Percentiles rank a stretch among this genome's conserved stretches.
Evolutionary conservation across 1,140 invertebrate species (phyloP).

Genomic region (Hestina assimilis): DNA sequence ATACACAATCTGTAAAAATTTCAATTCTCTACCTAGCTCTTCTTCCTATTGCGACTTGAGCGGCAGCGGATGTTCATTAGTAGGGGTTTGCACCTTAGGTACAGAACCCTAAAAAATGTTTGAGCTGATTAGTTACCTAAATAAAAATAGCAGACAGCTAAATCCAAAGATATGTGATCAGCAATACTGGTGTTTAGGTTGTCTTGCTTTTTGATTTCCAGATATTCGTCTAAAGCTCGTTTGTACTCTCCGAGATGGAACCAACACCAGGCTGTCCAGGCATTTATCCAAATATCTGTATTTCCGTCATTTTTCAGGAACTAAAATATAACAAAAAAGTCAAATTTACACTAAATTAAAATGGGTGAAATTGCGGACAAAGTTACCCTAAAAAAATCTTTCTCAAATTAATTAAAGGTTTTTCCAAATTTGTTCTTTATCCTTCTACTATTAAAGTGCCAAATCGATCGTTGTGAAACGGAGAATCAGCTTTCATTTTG

Average conservation of each 20-base stretch:
- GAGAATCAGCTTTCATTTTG: too few species aligned
- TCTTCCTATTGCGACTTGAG: too few species aligned
- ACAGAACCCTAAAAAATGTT: too few species aligned
- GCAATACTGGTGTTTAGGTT: slow-evolving; percentile 63
- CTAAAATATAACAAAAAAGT: slow-evolving; percentile 30
- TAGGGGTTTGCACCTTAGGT: too few species aligned
- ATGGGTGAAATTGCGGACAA: too few species aligned
- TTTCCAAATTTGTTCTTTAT: background rate
- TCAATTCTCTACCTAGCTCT: too few species aligned
- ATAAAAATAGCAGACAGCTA: slow-evolving; percentile 97
- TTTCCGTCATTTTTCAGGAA: slow-evolving; percentile 76
- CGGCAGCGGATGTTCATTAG: too few species aligned
- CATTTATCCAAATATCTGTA: slow-evolving; percentile 81
- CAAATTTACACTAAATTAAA: background rate
- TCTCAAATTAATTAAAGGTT: too few species aligned
- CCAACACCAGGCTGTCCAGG: slow-evolving; percentile 96
- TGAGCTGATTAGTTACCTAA: slow-evolving; percentile 83
- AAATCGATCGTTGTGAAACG: too few species aligned
- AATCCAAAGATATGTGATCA: slow-evolving; percentile 84
- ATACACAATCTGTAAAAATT: too few species aligned
- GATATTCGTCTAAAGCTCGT: slow-evolving; percentile 88
- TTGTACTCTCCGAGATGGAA: slow-evolving; percentile 98
- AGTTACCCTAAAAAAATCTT: too few species aligned
- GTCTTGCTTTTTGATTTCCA: slow-evolving; percentile 63
- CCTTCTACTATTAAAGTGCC: too few species aligned